These are phyloP conservation scores for Fistularia tabacaria DNA, from an alignment of 2,797 vertebrate species.

Conservation along the genomic window DNA sequence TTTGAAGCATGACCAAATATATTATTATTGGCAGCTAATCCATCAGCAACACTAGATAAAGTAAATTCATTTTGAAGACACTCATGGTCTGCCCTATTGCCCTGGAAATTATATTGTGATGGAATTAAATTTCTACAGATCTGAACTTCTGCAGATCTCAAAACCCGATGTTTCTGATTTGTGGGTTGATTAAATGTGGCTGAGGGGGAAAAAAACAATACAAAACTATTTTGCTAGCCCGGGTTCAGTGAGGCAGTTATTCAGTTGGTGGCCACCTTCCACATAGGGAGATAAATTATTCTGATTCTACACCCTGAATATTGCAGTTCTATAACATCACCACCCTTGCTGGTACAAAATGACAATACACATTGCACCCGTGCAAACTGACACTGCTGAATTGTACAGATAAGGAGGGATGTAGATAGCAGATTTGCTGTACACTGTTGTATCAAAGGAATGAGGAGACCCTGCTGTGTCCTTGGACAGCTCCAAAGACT, in stretches of 20 bases:
- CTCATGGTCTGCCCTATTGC: too few species aligned
- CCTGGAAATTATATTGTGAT: too few species aligned
- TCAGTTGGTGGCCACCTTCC: conserved; percentile 38
- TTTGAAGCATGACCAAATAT: too few species aligned
- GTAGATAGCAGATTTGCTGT: conserved; percentile 37
- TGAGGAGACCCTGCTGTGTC: conserved; percentile 29
- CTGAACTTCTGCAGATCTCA: too few species aligned
- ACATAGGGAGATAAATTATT: conserved; percentile 32
- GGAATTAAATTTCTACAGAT: too few species aligned
- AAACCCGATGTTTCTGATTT: too few species aligned
- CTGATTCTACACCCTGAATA: conserved; percentile 34
- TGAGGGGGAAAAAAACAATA: too few species aligned
- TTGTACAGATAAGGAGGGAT: conserved; percentile 14
- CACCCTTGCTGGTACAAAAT: conserved; percentile 35
- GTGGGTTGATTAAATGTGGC: too few species aligned
- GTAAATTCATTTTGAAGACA: too few species aligned
- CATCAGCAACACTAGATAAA: too few species aligned
- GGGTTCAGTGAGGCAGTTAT: conserved; percentile 18
- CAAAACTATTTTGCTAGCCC: too few species aligned
- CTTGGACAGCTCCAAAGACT: conserved; percentile 42
- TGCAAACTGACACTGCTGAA: conserved; percentile 31
- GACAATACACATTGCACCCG: conserved; percentile 50
- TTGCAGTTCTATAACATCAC: conserved; percentile 41
- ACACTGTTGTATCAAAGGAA: conserved; percentile 25
- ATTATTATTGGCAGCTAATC: too few species aligned